phyloP scores from a whole-genome alignment of 1,140 invertebrate genomes.

The Tetragonula clypearis region DNA sequence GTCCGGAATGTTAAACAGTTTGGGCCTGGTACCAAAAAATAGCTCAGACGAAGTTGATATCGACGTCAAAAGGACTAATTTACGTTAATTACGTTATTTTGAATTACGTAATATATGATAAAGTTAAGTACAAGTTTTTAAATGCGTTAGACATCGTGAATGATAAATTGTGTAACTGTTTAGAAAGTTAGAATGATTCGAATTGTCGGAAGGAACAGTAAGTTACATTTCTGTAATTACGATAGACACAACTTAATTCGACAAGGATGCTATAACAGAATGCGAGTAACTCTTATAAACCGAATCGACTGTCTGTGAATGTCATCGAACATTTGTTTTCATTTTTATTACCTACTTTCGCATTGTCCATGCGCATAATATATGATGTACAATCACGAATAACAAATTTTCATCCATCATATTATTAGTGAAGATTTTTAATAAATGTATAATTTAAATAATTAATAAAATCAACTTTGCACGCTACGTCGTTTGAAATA shows the following conservation, averaged over 20 bases:
- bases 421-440: neutral
- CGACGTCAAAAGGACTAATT: conserved; percentile 37
- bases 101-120: neutral
- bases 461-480: neutral
- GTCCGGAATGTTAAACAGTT: conserved; percentile 80
- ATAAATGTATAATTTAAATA: neutral
- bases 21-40: conserved; percentile 78
- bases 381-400: too few species aligned
- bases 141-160: neutral
- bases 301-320: neutral
- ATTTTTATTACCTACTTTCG: neutral
- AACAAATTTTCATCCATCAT: neutral
- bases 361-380: neutral
- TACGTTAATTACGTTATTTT: neutral
- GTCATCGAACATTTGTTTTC: neutral
- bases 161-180: neutral
- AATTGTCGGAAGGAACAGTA: neutral
- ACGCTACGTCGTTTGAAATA: neutral
- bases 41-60: conserved; percentile 53
- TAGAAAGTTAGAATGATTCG: neutral
- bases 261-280: neutral
- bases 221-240: neutral
- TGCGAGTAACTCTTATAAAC: neutral
- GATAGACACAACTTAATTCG: neutral
- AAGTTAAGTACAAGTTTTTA: neutral